These are phyloP conservation scores for Drosophila subquinaria DNA, from an alignment of 2,888 invertebrate genomes.

Conservation along the genomic window DNA sequence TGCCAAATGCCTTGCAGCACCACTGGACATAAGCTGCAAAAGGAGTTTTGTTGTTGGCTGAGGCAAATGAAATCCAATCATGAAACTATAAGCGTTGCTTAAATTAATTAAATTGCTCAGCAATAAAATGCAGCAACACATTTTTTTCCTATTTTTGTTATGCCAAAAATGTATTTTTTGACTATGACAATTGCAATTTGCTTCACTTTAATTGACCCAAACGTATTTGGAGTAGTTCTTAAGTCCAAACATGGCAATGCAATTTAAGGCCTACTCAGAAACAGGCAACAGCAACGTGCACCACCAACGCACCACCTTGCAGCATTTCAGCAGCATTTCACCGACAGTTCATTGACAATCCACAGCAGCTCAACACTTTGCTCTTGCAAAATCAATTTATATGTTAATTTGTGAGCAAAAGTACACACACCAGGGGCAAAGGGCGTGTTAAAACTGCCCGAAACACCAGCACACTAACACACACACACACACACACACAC, in stretches of 20 bases:
- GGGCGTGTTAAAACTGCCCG: slow-evolving; percentile 50
- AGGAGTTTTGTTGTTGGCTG: slow-evolving; percentile 9
- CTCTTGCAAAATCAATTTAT: slow-evolving; percentile 76
- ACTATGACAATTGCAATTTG: slow-evolving; percentile 12
- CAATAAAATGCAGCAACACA: slow-evolving; percentile 28
- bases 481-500: not conserved
- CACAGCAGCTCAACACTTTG: slow-evolving; percentile 67
- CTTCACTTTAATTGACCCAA: slow-evolving; percentile 23
- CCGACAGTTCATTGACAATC: slow-evolving; percentile 55
- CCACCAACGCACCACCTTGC: not conserved
- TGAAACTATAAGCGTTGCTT: slow-evolving; percentile 25
- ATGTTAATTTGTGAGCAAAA: slow-evolving; percentile 77
- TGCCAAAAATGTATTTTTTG: slow-evolving; percentile 4
- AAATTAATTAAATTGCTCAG: slow-evolving; percentile 41
- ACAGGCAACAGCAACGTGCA: not conserved
- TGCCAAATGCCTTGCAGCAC: slow-evolving; percentile 45
- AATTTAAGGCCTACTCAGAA: slow-evolving; percentile 35
- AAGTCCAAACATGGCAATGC: slow-evolving; percentile 30
- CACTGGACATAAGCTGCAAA: slow-evolving; percentile 18
- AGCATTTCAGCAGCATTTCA: not conserved
- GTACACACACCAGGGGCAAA: slow-evolving; percentile 43
- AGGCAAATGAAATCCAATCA: slow-evolving; percentile 43
- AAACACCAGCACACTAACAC: not conserved
- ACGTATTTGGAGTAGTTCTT: slow-evolving; percentile 11
- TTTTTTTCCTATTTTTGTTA: not conserved